Evolutionary conservation across 2,113 vertebrate genomes (phyloP).

Genomic region (Aviceda subcristata): DNA sequence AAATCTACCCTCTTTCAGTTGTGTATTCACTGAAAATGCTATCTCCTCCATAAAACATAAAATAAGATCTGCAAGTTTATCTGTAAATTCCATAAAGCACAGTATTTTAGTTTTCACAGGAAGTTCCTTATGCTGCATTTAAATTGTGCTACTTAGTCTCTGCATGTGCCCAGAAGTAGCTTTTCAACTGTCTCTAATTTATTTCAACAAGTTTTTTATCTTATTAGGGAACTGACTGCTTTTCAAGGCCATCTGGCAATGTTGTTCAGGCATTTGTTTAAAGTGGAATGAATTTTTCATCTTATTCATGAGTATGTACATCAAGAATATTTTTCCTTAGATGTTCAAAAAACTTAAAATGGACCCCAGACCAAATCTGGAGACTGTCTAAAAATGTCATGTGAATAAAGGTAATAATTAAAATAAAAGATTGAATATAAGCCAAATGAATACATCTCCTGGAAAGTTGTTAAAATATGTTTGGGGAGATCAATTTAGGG

Average conservation of each 20-base stretch:
- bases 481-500: not conserved
- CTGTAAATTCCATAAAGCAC: not conserved
- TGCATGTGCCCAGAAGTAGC: not conserved
- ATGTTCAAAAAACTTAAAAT: not conserved
- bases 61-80: not conserved
- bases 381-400: not conserved
- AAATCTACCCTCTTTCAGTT: not conserved
- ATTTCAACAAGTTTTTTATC: not conserved
- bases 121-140: not conserved
- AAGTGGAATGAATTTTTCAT: not conserved
- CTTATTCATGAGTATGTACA: not conserved
- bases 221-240: not conserved
- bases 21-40: not conserved
- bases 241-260: not conserved
- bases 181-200: not conserved
- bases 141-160: not conserved
- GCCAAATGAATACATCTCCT: not conserved
- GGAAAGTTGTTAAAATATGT: not conserved
- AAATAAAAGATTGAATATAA: not conserved
- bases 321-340: not conserved
- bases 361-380: not conserved
- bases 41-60: not conserved
- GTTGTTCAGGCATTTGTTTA: not conserved
- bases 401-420: not conserved
- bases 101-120: not conserved